phyloP scores from a whole-genome alignment of 2,888 invertebrate species.

The Crepidodera aurea region DNA sequence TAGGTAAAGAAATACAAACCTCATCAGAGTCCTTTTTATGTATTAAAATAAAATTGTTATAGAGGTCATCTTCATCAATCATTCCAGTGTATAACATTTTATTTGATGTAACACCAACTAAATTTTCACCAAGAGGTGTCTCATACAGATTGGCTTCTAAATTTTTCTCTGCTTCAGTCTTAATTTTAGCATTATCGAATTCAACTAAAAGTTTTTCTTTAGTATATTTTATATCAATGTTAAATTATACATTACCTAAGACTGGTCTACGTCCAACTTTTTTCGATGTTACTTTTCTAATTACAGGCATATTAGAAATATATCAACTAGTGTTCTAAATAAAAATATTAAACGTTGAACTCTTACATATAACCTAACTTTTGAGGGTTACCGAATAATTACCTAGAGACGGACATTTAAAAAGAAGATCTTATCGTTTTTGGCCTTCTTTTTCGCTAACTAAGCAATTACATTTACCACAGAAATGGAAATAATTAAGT shows the following conservation, averaged over 20 bases:
- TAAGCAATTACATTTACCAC: too few relatives aligned
- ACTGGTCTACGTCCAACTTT: constrained; percentile 35
- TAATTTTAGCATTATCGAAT: constrained; percentile 52
- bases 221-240: constrained; percentile 1
- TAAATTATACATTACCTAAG: constrained; percentile 36
- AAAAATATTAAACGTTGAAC: too few relatives aligned
- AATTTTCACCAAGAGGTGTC: constrained; percentile 36
- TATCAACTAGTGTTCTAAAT: background rate
- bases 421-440: too few relatives aligned
- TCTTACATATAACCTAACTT: too few relatives aligned
- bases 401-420: too few relatives aligned
- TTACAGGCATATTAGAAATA: constrained; percentile 31
- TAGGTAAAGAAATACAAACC: too few relatives aligned
- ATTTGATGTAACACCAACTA: constrained; percentile 47
- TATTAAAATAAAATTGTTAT: constrained; percentile 51
- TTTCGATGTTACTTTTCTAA: constrained; percentile 31
- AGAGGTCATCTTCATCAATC: constrained; percentile 45
- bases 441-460: too few relatives aligned
- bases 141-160: constrained; percentile 46
- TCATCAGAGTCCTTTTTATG: constrained; percentile 51
- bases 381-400: too few relatives aligned
- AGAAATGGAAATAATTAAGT: too few relatives aligned
- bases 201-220: constrained; percentile 44
- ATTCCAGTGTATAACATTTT: constrained; percentile 50
- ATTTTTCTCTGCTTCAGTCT: constrained; percentile 42